Evolutionary conservation across 2,113 vertebrate species (phyloP).

Genomic region (Cyanistes caeruleus): DNA sequence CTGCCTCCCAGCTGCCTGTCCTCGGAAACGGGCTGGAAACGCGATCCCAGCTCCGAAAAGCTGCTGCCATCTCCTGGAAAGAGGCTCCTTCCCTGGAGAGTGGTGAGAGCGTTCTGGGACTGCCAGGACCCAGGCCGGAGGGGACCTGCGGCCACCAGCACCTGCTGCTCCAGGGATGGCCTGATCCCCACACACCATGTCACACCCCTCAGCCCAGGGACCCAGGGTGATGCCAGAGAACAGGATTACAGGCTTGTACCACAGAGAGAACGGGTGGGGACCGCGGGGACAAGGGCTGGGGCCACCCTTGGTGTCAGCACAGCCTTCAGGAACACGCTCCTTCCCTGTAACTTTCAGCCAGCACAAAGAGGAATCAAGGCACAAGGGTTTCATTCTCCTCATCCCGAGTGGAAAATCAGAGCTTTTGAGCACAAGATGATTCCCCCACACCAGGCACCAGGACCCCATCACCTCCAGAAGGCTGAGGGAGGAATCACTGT

Average conservation of each 20-base stretch:
- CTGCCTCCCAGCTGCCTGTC: neutral
- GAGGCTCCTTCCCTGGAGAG: conserved; percentile 30
- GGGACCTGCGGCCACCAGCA: neutral
- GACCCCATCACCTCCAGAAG: neutral
- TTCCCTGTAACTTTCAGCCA: neutral
- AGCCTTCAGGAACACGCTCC: accelerated
- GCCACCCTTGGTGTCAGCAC: neutral
- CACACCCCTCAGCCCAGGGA: neutral
- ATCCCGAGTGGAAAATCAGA: neutral
- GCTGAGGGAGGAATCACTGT: neutral
- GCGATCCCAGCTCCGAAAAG: neutral
- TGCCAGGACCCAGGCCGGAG: accelerated
- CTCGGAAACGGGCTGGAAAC: neutral
- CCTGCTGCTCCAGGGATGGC: neutral
- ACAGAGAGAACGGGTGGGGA: neutral
- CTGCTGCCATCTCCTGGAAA: conserved; percentile 71
- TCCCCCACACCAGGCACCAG: accelerated
- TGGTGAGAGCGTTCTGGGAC: accelerated
- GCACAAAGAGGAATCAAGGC: neutral
- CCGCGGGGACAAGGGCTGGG: neutral
- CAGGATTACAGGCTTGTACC: neutral
- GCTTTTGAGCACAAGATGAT: neutral
- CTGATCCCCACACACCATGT: neutral
- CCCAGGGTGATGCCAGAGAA: neutral
- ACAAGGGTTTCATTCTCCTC: neutral